These are phyloP conservation scores for Octonoba sinensis DNA, from an alignment of 2,888 invertebrate species.

Conservation along the genomic window DNA sequence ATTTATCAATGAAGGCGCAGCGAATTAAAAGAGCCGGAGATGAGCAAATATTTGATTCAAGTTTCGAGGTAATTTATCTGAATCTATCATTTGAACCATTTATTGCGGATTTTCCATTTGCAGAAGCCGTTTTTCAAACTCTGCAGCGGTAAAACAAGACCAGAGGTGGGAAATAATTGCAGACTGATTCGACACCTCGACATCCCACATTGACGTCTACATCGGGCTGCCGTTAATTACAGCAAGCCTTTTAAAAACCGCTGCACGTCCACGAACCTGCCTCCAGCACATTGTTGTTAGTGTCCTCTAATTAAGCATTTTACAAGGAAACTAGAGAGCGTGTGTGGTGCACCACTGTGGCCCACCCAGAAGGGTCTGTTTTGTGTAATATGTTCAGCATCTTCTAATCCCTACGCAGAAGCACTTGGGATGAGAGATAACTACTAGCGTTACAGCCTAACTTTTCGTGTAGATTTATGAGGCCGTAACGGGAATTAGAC, in stretches of 20 bases:
- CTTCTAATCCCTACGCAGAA: no score
- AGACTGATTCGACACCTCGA: slow-evolving; percentile 36
- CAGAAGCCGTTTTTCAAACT: slow-evolving; percentile 34
- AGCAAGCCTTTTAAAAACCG: slow-evolving; percentile 20
- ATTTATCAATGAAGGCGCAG: slow-evolving; percentile 1
- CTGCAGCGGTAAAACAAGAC: slow-evolving; percentile 17
- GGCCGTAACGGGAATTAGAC: no score
- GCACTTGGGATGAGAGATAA: no score
- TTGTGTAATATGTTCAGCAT: no score
- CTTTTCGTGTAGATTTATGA: no score
- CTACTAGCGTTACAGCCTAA: no score
- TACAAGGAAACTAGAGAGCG: slow-evolving; percentile 27
- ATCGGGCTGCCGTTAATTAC: slow-evolving; percentile 38
- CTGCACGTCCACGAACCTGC: slow-evolving; percentile 22
- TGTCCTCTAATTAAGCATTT: slow-evolving; percentile 45
- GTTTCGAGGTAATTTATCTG: no score
- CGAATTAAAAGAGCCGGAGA: no score
- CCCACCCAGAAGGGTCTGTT: slow-evolving; percentile 24
- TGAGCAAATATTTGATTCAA: no score
- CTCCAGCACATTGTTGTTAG: slow-evolving; percentile 14
- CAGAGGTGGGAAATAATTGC: slow-evolving; percentile 34
- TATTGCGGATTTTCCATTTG: slow-evolving; percentile 13
- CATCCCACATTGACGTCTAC: slow-evolving; percentile 37
- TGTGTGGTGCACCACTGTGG: slow-evolving; percentile 21
- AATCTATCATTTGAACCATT: slow-evolving; percentile 1